These are phyloP conservation scores for Rhingia campestris DNA, from an alignment of 2,888 invertebrate genomes.

Conservation along the genomic window DNA sequence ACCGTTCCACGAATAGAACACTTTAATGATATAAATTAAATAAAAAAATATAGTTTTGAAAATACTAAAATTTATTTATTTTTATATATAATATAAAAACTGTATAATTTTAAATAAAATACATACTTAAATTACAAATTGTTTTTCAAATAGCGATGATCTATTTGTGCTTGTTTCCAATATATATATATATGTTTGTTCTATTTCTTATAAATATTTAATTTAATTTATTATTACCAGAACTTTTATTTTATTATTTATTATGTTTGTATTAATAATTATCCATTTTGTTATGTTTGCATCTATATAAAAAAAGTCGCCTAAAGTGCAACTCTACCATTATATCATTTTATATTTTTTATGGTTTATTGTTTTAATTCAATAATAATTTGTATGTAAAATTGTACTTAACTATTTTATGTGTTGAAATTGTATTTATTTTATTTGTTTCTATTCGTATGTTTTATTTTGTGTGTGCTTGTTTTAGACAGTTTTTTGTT, in stretches of 20 bases:
- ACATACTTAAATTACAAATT: conserved; percentile 64
- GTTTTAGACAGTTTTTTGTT: conserved; percentile 5
- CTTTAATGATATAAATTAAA: background rate
- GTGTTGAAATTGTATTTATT: conserved; percentile 23
- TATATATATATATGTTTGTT: conserved; percentile 51
- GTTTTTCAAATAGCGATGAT: conserved; percentile 61
- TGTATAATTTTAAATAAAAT: conserved; percentile 75
- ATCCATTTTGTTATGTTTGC: background rate
- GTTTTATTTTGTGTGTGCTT: conserved; percentile 36
- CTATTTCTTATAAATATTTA: conserved; percentile 55
- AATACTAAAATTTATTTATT: conserved; percentile 69
- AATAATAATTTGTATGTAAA: conserved; percentile 59
- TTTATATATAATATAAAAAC: conserved; percentile 75
- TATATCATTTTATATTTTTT: conserved; percentile 28
- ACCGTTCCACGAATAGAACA: too few species aligned
- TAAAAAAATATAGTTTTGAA: conserved; percentile 35
- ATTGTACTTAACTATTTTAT: conserved; percentile 66
- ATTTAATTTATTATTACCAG: conserved; percentile 55
- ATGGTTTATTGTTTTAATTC: conserved; percentile 29
- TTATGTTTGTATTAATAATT: conserved; percentile 45
- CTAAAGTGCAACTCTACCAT: conserved; percentile 48
- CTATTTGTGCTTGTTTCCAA: conserved; percentile 54
- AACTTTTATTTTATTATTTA: conserved; percentile 49
- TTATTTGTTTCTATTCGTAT: conserved; percentile 11
- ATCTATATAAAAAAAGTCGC: conserved; percentile 48